phyloP scores from a whole-genome alignment of 2,797 vertebrate species.

The Pangasius djambal region DNA sequence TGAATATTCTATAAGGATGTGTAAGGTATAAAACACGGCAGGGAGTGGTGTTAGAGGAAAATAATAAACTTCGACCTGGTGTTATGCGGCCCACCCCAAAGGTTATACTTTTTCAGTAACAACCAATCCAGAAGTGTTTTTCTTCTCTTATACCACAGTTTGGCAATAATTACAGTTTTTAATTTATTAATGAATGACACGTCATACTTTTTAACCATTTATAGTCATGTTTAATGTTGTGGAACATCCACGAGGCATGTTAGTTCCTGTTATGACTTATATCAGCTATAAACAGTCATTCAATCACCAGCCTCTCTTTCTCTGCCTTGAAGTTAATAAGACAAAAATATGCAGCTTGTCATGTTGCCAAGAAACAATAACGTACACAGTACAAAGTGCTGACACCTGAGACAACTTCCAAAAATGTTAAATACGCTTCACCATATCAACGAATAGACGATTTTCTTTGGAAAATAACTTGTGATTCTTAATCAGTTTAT shows the following conservation, averaged over 20 bases:
- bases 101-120: neutral
- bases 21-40: neutral
- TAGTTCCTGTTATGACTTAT: neutral
- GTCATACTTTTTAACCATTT: neutral
- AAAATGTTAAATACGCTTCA: neutral
- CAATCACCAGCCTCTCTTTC: neutral
- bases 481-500: neutral
- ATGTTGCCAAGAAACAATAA: neutral
- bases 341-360: neutral
- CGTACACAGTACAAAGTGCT: neutral
- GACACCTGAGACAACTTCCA: neutral
- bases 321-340: neutral
- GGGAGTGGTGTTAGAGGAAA: neutral
- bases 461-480: neutral
- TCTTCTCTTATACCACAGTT: neutral
- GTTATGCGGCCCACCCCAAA: neutral
- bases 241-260: neutral
- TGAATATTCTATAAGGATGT: neutral
- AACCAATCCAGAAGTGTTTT: neutral
- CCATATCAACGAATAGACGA: neutral
- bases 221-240: neutral
- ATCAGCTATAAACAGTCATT: neutral
- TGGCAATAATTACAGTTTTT: neutral
- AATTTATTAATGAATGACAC: neutral
- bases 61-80: neutral